These are phyloP conservation scores for Neoaliturus tenellus DNA, from an alignment of 2,888 invertebrate genomes.

Conservation along the genomic window DNA sequence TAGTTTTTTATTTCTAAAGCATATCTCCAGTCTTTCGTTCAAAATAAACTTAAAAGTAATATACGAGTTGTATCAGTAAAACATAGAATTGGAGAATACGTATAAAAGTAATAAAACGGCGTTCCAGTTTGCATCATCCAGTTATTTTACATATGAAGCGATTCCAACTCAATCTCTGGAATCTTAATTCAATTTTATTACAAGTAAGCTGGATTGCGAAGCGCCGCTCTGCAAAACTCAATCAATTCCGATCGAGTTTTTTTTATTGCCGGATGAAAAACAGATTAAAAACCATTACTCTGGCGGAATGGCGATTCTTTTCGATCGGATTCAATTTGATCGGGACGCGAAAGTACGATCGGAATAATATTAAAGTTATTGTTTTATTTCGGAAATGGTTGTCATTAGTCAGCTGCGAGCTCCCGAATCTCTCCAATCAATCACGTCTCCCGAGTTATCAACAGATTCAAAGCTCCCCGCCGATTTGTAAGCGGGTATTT, in stretches of 20 bases:
- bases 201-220: background rate
- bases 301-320: conserved; percentile 51
- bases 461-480: conserved; percentile 42
- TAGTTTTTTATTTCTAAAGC: too few relatives aligned
- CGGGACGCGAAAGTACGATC: conserved; percentile 33
- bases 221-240: conserved; percentile 20
- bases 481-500: conserved; percentile 11
- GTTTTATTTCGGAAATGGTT: conserved; percentile 35
- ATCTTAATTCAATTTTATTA: conserved; percentile 34
- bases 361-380: conserved; percentile 48
- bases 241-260: conserved; percentile 46
- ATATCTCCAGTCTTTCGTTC: too few relatives aligned
- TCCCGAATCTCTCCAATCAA: conserved; percentile 1
- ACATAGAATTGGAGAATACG: too few relatives aligned
- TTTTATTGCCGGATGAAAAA: conserved; percentile 51
- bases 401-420: conserved; percentile 33
- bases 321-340: conserved; percentile 47
- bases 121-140: background rate
- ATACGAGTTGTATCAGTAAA: too few relatives aligned
- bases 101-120: background rate
- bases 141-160: background rate
- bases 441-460: conserved; percentile 40
- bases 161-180: conserved; percentile 25
- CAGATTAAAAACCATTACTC: conserved; percentile 51
- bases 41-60: too few relatives aligned